Conservation (phyloP, 2,113 vertebrate genomes). For the Melanostigma gelatinosum region DNA sequence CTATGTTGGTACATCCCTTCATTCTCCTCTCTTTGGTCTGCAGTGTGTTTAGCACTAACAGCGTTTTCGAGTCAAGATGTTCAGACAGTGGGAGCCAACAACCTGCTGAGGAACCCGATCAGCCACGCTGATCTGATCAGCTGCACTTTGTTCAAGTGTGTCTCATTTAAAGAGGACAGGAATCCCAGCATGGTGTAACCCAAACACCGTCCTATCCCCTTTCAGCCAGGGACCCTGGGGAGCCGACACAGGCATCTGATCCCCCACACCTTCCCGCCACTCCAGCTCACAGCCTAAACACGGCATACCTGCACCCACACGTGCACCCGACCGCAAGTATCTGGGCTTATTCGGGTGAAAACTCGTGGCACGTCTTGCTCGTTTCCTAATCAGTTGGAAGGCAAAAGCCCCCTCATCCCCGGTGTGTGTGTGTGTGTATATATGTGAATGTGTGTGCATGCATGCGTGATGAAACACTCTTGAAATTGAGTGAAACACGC, state of each 20-base stretch:
- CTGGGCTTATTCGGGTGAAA: slow-evolving; percentile 61
- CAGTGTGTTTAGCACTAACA: slow-evolving; percentile 36
- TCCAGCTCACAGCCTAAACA: slow-evolving; percentile 51
- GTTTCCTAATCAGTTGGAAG: slow-evolving; percentile 68
- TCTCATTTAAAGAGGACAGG: slow-evolving; percentile 76
- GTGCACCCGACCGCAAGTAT: slow-evolving; percentile 40
- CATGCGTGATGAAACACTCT: slow-evolving; percentile 74
- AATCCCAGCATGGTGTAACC: slow-evolving; percentile 68
- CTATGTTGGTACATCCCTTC: slow-evolving; percentile 2
- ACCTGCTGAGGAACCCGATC: slow-evolving; percentile 73
- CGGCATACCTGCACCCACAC: slow-evolving; percentile 40
- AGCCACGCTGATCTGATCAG: slow-evolving; percentile 78
- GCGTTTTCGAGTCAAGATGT: slow-evolving; percentile 56
- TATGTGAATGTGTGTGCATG: slow-evolving; percentile 35
- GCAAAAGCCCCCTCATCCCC: slow-evolving; percentile 29
- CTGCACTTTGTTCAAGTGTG: slow-evolving; percentile 72
- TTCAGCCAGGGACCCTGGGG: slow-evolving; percentile 59
- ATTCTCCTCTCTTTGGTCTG: slow-evolving; percentile 3
- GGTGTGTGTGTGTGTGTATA: slow-evolving; percentile 23
- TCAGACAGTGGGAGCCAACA: slow-evolving; percentile 64
- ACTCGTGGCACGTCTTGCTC: slow-evolving; percentile 66
- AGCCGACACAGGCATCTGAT: slow-evolving; percentile 56
- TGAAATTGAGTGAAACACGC: slow-evolving; percentile 73
- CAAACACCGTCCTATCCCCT: slow-evolving; percentile 80
- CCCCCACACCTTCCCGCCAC: slow-evolving; percentile 15